Evolutionary conservation across 2,113 vertebrate species (phyloP), one percentile per base, ranked within the genome.

Genomic region (Varanus komodoensis): DNA sequence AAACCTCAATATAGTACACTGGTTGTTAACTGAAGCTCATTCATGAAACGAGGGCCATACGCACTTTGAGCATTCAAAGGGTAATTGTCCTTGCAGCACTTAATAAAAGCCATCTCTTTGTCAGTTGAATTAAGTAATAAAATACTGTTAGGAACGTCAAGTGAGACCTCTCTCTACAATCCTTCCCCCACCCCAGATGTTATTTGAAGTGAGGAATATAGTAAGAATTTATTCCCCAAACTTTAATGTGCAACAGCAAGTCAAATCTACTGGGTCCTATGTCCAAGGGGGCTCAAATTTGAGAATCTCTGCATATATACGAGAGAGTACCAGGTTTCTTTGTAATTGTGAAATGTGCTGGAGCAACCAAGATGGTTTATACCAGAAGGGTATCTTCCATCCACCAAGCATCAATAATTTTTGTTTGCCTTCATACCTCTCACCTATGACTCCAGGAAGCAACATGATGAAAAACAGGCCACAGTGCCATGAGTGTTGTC

Each of bases 11-110:
- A 77, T 86, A 78, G 69, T n/a, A 89, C 54, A 69, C 1, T 19
- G 17, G 11, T 32, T 44, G 68, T 17, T 93, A 78, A 88, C 67
- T 84, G 81, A 91, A 91, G 82, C 77, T 57, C 27, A 69, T 77
- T 61, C 73, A 79, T 64, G 68, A 87, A 89, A 9, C 15, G 81
- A 8, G 50, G 68, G 64, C 44, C 67, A 77, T 71, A 27, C 15
- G 3, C 0, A 19, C 0, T 0, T 57, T 83, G 1, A 54, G 52
- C 15, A 32, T n/a, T 69, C 57, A 91, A 15, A 82, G 52, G 61
- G 64, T 32, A 84, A 64, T 64, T 64, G 67, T 0, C n/a, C 61
- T 14, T 0, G 27, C 1, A 52, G 48, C 21, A 61, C 82, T 91
- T 90, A 69, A 93, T 83, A 77, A 44, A 64, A 0, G 38, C 38